Evolutionary conservation across 2,888 invertebrate species (phyloP), one percentile per base, ranked within the genome.

Genomic region (Lobophora halterata): DNA sequence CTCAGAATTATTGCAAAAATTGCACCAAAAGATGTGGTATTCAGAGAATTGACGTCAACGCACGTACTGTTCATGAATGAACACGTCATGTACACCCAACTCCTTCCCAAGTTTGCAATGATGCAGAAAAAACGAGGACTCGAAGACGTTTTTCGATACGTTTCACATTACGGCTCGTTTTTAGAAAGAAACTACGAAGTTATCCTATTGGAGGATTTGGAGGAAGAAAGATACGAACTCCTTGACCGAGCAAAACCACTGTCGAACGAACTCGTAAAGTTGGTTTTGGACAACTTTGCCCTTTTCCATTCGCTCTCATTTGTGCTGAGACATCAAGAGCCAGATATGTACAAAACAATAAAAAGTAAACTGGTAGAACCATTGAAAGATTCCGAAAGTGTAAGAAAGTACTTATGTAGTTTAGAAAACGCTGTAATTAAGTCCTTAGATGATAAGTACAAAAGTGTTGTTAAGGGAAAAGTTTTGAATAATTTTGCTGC

Each of bases 1-100:
- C 53, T 64, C 21, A 58, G 52, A 21, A 62, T 62, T 36, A 41
- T 67, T 4, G 61, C 50, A 0, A 67, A 70, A 43, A 25, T 62
- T 11, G 65, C 67, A 7, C 58, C 63, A 1, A 17, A 33, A 4
- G 4, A 12, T 3, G 54, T 45, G 36, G 6, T 27, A 3, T 0
- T 49, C 3, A 40, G 60, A 29, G 9, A 20, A 1, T n/a, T 12
- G 3, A 40, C 40, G 38, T 40, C 47, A 2, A 46, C 45, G 6
- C 27, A n/a, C 3, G 0, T 25, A 3, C 2, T 52, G n/a, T 65
- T 61, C 26, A 33, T 19, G 1, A 70, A 65, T 24, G 68, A 70
- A 53, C 46, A 37, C 5, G 11, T 45, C 1, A 55, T 68, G 50
- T 70, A 67, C 35, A 49, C 38, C 1, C 33, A 53, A 30, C 37